A percentile compares a stretch with the other conserved stretches of the same genome.
Evolutionary conservation across 30 jellyfish, hydroid and myxozoan species (phyloP).

Genomic region (Mastigias papua): DNA sequence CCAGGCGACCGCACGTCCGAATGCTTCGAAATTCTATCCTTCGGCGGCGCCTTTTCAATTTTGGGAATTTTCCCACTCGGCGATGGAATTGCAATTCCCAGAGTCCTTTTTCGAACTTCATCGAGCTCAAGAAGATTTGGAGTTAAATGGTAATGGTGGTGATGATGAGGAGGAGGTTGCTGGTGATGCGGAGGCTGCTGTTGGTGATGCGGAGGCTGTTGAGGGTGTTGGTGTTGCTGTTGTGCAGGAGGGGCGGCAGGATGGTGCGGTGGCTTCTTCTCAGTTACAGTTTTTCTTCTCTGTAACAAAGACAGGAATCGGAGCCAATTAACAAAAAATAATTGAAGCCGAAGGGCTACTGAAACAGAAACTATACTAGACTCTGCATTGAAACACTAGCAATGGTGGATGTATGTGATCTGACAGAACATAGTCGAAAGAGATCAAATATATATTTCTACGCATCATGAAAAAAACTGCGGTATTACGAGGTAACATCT

Average conservation of each 20-base stretch:
- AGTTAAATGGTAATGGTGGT: constrained; percentile 64
- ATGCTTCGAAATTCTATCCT: constrained; percentile 27
- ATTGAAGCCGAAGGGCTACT: too few relatives aligned
- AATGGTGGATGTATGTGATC: too few relatives aligned
- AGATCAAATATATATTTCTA: too few relatives aligned
- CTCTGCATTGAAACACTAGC: too few relatives aligned
- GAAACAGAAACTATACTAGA: too few relatives aligned
- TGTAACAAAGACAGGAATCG: not conserved
- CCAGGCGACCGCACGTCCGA: constrained; percentile 48
- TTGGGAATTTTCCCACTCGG: constrained; percentile 82
- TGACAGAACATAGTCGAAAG: too few relatives aligned
- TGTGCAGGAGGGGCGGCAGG: constrained; percentile 35
- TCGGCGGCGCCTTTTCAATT: constrained; percentile 35
- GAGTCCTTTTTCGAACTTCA: constrained; percentile 85
- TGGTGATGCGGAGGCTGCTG: constrained; percentile 61
- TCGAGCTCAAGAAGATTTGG: constrained; percentile 85
- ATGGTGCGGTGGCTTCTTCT: constrained; percentile 58
- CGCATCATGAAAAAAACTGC: too few relatives aligned
- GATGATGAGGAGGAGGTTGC: constrained; percentile 56
- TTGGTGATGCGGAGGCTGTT: constrained; percentile 33
- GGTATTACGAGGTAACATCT: too few relatives aligned
- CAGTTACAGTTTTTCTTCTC: constrained; percentile 36
- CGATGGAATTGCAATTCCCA: constrained; percentile 78
- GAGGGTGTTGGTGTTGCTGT: constrained; percentile 28
- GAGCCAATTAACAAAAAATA: too few relatives aligned